Evolutionary conservation across 2,888 invertebrate species (phyloP), one percentile per base, ranked within the genome.

Genomic region (Baronia brevicornis): DNA sequence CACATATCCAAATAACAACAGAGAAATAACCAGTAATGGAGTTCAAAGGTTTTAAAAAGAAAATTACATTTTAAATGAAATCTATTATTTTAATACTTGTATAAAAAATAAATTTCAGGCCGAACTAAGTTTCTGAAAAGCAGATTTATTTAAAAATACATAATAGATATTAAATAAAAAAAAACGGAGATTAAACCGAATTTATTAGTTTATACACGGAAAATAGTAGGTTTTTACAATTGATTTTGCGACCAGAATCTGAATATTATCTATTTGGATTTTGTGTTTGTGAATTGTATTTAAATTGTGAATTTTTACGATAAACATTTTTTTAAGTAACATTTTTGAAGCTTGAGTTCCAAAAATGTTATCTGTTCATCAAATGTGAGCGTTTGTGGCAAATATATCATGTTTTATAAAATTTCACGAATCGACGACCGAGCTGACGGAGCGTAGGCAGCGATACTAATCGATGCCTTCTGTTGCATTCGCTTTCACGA

Each of bases 401-500:
- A 69, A 73, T 66, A 69, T 75, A 77, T 80, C 74, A 68, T 61
- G 56, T 75, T 70, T 51, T 63, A 48, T 52, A 56, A 57, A 60
- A 57, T 56, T 57, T 53, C 39, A 53, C 36, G 65, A 58, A 61
- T 65, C 67, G 63, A 54, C 66, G 56, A 70, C 70, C 51, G 62
- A 53, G 48, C 67, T 70, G 80, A 77, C 77, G 72, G 62, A 46
- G 67, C 65, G 71, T 70, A 65, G 68, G 70, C 65, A 74, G 59
- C 60, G 74, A 74, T 75, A 51, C 43, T 73, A 74, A 80, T 82
- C 82, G 67, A 62, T 62, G 59, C 54, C 49, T 52, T 49, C 48
- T 64, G 75, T 71, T 51, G 36, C 46, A 49, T 60, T 53, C 46
- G 39, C 46, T 74, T 78, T 66, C 59, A 75, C 75, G 75, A 59